phyloP scores from a whole-genome alignment of 2,888 invertebrate species.

The Ernsta delagoae region DNA sequence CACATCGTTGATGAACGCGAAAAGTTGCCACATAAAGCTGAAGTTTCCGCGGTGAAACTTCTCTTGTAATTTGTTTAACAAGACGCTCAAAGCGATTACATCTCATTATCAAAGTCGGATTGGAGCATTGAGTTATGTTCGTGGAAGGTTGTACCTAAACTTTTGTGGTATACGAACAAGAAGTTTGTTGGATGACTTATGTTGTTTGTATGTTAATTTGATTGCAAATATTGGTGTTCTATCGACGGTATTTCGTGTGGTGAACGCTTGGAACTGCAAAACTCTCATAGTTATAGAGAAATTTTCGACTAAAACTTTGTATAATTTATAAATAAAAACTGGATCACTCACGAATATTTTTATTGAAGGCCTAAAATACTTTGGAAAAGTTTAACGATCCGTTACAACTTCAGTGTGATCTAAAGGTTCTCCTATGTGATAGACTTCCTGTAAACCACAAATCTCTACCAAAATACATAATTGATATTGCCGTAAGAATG shows the following conservation, averaged over 20 bases:
- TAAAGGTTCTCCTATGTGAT: too few species aligned
- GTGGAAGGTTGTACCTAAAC: background rate
- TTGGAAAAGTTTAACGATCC: too few species aligned
- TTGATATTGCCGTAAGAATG: too few species aligned
- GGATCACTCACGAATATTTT: too few species aligned
- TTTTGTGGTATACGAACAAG: background rate
- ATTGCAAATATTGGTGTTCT: background rate
- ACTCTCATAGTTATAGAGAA: too few species aligned
- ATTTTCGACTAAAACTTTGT: too few species aligned
- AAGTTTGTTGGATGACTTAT: background rate
- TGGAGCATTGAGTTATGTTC: slow-evolving; percentile 13
- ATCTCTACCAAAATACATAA: too few species aligned
- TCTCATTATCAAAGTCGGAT: slow-evolving; percentile 32
- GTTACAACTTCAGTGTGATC: too few species aligned
- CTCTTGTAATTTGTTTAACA: slow-evolving; percentile 31
- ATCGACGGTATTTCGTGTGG: background rate
- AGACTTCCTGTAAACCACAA: too few species aligned
- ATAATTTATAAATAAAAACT: too few species aligned
- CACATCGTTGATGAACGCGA: slow-evolving; percentile 18
- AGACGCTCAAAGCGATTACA: slow-evolving; percentile 31
- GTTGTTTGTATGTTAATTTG: background rate
- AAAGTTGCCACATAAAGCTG: slow-evolving; percentile 20
- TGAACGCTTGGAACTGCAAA: too few species aligned
- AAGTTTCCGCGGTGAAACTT: slow-evolving; percentile 20
- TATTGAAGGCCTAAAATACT: too few species aligned